These are phyloP conservation scores for Scaptomyza cyrtandrae DNA, from an alignment of 2,888 invertebrate species.

Conservation along the genomic window DNA sequence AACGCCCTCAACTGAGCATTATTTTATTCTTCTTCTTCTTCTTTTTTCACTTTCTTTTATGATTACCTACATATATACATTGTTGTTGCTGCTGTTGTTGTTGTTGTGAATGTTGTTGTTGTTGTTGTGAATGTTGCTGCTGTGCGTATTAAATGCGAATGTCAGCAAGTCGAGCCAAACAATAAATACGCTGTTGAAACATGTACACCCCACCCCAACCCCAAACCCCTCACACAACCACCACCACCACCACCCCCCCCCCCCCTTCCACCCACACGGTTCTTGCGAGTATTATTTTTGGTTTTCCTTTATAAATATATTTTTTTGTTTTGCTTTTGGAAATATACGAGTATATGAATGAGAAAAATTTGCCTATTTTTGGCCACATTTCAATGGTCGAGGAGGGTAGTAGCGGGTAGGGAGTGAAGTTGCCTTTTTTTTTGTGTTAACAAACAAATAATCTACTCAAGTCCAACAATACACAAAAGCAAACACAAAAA, in stretches of 20 bases:
- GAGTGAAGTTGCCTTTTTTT: conserved; percentile 55
- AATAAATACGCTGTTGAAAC: conserved; percentile 46
- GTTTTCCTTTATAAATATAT: too few relatives aligned
- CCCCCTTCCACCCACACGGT: too few relatives aligned
- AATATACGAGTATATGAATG: conserved; percentile 36
- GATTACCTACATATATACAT: conserved; percentile 52
- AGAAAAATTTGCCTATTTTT: conserved; percentile 54
- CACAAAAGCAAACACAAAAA: too few relatives aligned
- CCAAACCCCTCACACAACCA: too few relatives aligned
- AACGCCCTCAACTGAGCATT: conserved; percentile 12
- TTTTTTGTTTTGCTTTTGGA: neutral
- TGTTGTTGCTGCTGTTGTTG: conserved; percentile 17
- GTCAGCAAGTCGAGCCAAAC: conserved; percentile 69
- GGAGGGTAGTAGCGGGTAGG: neutral
- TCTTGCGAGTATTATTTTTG: too few relatives aligned
- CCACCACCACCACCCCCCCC: neutral
- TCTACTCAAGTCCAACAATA: conserved; percentile 72
- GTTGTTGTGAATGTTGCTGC: neutral
- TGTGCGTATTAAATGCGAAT: conserved; percentile 60
- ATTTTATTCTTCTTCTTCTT: neutral
- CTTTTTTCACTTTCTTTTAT: conserved; percentile 19
- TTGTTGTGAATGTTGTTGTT: too few relatives aligned
- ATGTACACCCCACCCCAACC: neutral
- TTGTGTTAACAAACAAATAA: conserved; percentile 78
- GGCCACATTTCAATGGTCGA: conserved; percentile 34